Percentiles rank a stretch among this genome's conserved stretches.
These are phyloP conservation scores for Orthosia gothica DNA, from an alignment of 2,888 invertebrate genomes.

Conservation along the genomic window DNA sequence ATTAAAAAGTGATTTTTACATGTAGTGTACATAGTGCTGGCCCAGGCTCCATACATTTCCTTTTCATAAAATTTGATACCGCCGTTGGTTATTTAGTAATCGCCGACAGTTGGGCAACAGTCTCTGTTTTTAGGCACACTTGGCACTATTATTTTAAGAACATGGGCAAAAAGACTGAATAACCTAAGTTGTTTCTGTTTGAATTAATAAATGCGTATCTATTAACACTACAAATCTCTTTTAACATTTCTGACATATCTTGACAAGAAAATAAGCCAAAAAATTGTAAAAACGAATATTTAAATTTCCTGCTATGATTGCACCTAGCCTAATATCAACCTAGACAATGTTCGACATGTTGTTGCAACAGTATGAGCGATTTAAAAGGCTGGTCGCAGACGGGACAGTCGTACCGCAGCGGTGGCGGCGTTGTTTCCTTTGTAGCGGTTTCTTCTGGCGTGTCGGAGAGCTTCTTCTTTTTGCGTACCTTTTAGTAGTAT, in stretches of 20 bases:
- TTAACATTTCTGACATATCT: background rate
- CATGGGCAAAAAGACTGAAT: background rate
- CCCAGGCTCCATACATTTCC: no score
- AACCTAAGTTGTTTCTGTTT: no score
- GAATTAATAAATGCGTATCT: no score
- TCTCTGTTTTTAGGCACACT: no score
- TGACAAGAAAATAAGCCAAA: background rate
- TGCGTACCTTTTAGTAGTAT: conserved; percentile 72
- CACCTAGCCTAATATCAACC: conserved; percentile 26
- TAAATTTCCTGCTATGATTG: background rate
- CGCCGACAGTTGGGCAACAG: no score
- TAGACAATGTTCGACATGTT: conserved; percentile 91
- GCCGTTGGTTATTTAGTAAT: no score
- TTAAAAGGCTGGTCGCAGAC: conserved; percentile 91
- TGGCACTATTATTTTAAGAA: no score
- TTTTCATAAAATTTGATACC: no score
- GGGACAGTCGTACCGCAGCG: conserved; percentile 90
- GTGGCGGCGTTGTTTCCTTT: conserved; percentile 82
- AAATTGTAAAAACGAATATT: background rate
- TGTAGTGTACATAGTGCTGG: no score
- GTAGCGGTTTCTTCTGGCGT: conserved; percentile 30
- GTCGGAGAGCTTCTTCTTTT: conserved; percentile 80
- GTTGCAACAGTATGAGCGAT: conserved; percentile 89
- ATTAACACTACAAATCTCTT: background rate
- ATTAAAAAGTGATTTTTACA: no score